Evolutionary conservation across 2,888 invertebrate species (phyloP).

Genomic region (Melangyna quadrimaculata): DNA sequence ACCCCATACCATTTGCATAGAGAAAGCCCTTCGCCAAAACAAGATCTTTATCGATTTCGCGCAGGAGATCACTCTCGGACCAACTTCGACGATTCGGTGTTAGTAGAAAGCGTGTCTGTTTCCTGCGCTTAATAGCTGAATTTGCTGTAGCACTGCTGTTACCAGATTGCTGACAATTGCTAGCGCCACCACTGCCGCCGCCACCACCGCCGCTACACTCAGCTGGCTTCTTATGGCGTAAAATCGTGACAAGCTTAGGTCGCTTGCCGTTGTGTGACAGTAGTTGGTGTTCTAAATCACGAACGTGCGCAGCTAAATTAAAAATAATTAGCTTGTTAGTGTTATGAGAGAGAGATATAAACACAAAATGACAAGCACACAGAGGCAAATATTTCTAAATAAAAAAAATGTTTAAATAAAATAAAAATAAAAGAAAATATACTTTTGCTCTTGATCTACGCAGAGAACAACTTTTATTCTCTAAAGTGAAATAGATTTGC

Average conservation of each 20-base stretch:
- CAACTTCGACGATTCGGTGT: constrained; percentile 80
- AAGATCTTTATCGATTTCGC: constrained; percentile 85
- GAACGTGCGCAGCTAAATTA: constrained; percentile 63
- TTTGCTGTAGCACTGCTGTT: neutral
- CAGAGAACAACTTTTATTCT: neutral
- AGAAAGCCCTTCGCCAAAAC: constrained; percentile 85
- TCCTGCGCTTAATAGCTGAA: constrained; percentile 71
- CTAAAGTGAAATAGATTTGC: neutral
- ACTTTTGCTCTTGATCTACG: neutral
- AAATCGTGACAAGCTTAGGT: constrained; percentile 66
- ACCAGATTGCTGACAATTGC: constrained; percentile 64
- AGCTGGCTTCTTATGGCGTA: constrained; percentile 67
- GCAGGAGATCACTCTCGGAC: constrained; percentile 83
- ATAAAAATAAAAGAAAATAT: no score
- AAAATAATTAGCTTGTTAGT: constrained; percentile 69
- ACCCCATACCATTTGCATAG: constrained; percentile 80
- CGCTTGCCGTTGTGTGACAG: constrained; percentile 56
- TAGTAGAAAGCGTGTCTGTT: constrained; percentile 79
- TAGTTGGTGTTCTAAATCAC: constrained; percentile 59
- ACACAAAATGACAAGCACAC: constrained; percentile 28
- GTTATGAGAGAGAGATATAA: constrained; percentile 24
- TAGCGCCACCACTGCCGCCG: constrained; percentile 60
- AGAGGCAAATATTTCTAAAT: neutral
- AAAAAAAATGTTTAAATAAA: neutral
- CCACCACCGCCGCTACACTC: constrained; percentile 53